Evolutionary conservation across 2,113 vertebrate genomes (phyloP).

Genomic region (Cebidichthys violaceus): DNA sequence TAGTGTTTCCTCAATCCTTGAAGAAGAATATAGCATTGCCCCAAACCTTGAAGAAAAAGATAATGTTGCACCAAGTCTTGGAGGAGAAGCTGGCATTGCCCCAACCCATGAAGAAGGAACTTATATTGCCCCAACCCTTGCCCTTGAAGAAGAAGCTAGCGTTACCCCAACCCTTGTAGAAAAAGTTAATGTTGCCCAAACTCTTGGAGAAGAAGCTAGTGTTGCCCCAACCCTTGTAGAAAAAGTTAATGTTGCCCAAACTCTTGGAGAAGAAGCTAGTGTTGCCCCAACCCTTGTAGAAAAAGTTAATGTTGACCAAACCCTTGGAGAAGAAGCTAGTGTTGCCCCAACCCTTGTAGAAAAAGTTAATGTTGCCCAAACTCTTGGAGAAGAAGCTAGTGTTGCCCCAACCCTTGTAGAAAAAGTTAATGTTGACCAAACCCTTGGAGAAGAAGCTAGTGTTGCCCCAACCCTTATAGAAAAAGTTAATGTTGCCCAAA

Average conservation of each 20-base stretch:
- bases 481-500: not conserved
- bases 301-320: not conserved
- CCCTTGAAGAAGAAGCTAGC: not conserved
- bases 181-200: not conserved
- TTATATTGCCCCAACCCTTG: not conserved
- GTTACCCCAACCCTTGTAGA: not conserved
- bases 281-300: not conserved
- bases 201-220: not conserved
- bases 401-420: not conserved
- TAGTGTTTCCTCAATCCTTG: not conserved
- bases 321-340: not conserved
- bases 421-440: not conserved
- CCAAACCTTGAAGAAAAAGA: not conserved
- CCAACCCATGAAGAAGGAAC: not conserved
- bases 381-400: not conserved
- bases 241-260: not conserved
- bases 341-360: not conserved
- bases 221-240: not conserved
- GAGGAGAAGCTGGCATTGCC: not conserved
- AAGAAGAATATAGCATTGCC: not conserved
- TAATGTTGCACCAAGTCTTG: not conserved
- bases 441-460: not conserved
- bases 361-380: not conserved
- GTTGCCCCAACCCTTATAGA: not conserved
- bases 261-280: not conserved